Evolutionary conservation across 1,140 invertebrate species (phyloP), one percentile per base, ranked within the genome.

Genomic region (Halotydeus destructor): DNA sequence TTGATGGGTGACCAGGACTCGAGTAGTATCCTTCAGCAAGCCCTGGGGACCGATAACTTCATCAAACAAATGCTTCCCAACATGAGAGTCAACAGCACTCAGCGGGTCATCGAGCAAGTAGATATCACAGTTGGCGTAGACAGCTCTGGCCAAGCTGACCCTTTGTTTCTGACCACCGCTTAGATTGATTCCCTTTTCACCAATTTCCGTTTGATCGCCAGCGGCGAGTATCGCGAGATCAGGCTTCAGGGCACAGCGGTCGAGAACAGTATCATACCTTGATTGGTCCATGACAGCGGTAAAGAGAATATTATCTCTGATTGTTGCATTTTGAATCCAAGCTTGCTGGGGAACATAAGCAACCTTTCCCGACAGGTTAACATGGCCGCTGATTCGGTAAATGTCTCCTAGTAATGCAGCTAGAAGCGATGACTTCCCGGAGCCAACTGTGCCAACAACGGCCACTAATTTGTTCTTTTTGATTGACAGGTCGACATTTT

Each of bases 11-110:
- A 51, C 53, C 18, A 54, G 37, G 9, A 54, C 27, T 22, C 53
- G 25, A n/a, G 52, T 54, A 43, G 82, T 86, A 31, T 69, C 65
- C 45, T 74, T 74, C 16, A 88, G 59, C 2, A 89, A 45, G 16
- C 83, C 81, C 39, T 67, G 70, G 6, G 78, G 74, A 34, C 81
- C 78, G 31, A 82, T 71, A 32, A 83, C 75, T 54, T 86, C 75
- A 47, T 93, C 83, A 57, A 96, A 94, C 44, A 96, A 88, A 55
- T 91, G 83, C 60, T 84, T 84, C 8, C 83, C 82, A 12, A 94
- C 88, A 59, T 94, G 85, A 26, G 79, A 74, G 58, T 96, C 88
- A 4, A 97, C 82, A 8, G 88, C 86, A 55, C 58, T 61, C 3
- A 65, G 52, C 9, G 63, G 62, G 49, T 65, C 63, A 50, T 65